Conservation (phyloP, 2,113 vertebrate species). For the Cebidichthys violaceus region DNA sequence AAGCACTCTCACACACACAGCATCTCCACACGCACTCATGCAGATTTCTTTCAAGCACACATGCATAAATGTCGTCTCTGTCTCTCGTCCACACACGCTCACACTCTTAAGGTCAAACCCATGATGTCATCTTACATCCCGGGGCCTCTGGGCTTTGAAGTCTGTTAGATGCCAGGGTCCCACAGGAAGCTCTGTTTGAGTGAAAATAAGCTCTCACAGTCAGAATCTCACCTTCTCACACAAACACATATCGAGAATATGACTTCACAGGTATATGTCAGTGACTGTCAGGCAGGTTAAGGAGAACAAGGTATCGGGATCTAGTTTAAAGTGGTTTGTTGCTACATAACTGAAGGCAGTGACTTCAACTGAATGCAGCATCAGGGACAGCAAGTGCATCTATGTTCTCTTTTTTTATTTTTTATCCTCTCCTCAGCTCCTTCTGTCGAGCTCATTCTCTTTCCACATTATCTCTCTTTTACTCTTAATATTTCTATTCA, state of each 20-base stretch:
- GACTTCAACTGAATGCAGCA: not conserved
- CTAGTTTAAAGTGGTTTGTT: constrained; percentile 16
- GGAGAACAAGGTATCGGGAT: not conserved
- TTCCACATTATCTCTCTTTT: constrained; percentile 12
- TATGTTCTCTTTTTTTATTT: not conserved
- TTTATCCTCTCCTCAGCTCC: not conserved
- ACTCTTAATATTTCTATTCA: constrained; percentile 24
- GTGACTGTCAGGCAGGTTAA: constrained; percentile 15
- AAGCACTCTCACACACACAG: constrained; percentile 10
- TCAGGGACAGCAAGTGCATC: not conserved
- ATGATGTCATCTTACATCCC: constrained; percentile 73
- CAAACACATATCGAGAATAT: constrained; percentile 34
- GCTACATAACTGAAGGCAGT: constrained; percentile 11
- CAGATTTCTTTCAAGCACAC: constrained; percentile 13
- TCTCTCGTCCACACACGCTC: constrained; percentile 28
- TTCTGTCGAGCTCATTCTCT: constrained; percentile 1
- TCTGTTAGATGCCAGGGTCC: constrained; percentile 61
- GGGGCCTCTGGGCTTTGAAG: constrained; percentile 68
- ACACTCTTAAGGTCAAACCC: constrained; percentile 68
- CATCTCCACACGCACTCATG: not conserved
- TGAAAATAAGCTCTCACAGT: constrained; percentile 66
- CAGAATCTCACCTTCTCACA: constrained; percentile 41
- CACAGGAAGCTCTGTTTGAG: constrained; percentile 69
- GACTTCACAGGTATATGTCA: constrained; percentile 49
- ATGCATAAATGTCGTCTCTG: constrained; percentile 17